These are phyloP conservation scores for Synergus laeviventris DNA, from an alignment of 2,888 invertebrate species.

Conservation along the genomic window DNA sequence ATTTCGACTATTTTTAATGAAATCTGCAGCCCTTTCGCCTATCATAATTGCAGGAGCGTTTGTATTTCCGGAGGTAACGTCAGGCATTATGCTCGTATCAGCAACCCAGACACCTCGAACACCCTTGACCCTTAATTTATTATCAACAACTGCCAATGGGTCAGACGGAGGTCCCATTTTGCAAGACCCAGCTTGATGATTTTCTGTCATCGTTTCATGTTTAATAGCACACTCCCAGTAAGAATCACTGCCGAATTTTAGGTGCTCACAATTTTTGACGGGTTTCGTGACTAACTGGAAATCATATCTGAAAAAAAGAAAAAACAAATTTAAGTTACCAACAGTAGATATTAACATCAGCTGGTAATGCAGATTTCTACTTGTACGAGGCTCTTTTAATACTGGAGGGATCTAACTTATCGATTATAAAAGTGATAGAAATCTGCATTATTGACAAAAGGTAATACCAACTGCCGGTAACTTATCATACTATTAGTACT, in stretches of 20 bases:
- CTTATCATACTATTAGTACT: neutral
- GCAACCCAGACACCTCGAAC: slow-evolving; percentile 77
- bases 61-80: slow-evolving; percentile 79
- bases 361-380: too few relatives aligned
- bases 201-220: slow-evolving; percentile 85
- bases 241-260: slow-evolving; percentile 77
- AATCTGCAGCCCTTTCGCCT: slow-evolving; percentile 79
- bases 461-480: neutral
- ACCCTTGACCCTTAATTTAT: slow-evolving; percentile 81
- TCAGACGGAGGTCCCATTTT: slow-evolving; percentile 87
- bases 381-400: too few relatives aligned
- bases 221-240: slow-evolving; percentile 86
- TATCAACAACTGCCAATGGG: slow-evolving; percentile 85
- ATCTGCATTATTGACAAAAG: too few relatives aligned
- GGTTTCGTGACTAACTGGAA: slow-evolving; percentile 75
- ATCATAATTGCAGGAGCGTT: slow-evolving; percentile 79
- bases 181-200: slow-evolving; percentile 88
- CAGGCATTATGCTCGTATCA: slow-evolving; percentile 81
- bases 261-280: slow-evolving; percentile 54
- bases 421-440: too few relatives aligned
- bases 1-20: slow-evolving; percentile 70
- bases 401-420: too few relatives aligned
- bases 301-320: slow-evolving; percentile 80
- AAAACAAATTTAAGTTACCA: neutral
- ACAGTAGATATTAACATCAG: too few relatives aligned